Evolutionary conservation across 2,888 invertebrate species (phyloP).

Genomic region (Hirtodrosophila confusa): DNA sequence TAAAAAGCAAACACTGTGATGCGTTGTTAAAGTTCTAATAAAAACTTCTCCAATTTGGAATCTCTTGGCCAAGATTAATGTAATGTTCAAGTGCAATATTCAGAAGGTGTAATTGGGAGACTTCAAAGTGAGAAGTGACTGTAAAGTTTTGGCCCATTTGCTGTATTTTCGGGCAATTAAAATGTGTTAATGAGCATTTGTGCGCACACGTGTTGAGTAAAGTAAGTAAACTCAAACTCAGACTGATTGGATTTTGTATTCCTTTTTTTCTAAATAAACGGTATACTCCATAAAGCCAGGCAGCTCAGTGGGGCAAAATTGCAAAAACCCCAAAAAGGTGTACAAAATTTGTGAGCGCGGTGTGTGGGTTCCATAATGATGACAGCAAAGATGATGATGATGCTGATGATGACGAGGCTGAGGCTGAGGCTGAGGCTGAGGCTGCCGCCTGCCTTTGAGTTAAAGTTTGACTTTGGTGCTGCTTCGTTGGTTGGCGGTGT

Average conservation of each 20-base stretch:
- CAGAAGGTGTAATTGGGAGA: neutral
- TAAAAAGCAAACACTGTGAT: no score
- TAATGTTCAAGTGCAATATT: no score
- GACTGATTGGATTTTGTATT: conserved; percentile 44
- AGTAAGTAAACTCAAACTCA: conserved; percentile 32
- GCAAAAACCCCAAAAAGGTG: conserved; percentile 22
- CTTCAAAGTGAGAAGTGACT: conserved; percentile 17
- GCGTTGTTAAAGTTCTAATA: no score
- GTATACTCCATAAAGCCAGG: conserved; percentile 8
- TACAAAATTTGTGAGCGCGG: conserved; percentile 23
- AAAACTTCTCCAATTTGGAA: no score
- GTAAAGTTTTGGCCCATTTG: conserved; percentile 28
- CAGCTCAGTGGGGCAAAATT: conserved; percentile 25
- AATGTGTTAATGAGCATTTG: conserved; percentile 57
- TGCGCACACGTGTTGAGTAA: conserved; percentile 36
- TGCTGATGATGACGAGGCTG: conserved; percentile 10
- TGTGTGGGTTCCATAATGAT: conserved; percentile 39
- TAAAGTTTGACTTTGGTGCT: conserved; percentile 30
- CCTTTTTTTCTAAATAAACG: conserved; percentile 1
- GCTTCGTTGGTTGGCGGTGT: conserved; percentile 16
- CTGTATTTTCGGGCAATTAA: conserved; percentile 39
- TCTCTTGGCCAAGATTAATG: no score
- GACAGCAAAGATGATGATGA: conserved; percentile 19
- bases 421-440: conserved; percentile 22
- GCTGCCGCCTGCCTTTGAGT: conserved; percentile 21